Base-by-base conservation (phyloP, 2,888 invertebrate genomes). In the Salticus scenicus region DNA sequence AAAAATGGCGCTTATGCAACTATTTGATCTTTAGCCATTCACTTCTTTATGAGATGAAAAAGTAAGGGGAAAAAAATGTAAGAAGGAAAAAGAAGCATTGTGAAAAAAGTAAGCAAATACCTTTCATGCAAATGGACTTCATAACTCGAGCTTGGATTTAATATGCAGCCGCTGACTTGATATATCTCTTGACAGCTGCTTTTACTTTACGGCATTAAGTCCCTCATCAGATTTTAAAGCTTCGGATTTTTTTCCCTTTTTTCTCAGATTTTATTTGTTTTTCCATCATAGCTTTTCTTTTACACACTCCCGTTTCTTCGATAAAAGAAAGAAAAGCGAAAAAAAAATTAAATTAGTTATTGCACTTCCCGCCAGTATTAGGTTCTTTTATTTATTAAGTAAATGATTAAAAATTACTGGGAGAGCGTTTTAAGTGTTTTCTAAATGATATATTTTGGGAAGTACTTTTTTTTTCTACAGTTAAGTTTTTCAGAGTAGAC, bases 211-310 rank as follows among this genome's bases (percentile, higher is more conserved):
- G 51, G 76, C 83, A 84, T 84, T 84, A 84, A 84, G 72, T 84
- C 67, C 83, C 83, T 84, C 83, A 84, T 84, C 83, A 84, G 72
- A 67, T 84, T 84, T 84, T 84, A 84, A 84, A 84, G 83, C 72
- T 57, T 51, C 51, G 63, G 41, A 73, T 51, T 80, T 51, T 67
- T 37, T 57, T 31, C 63, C n/a, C 42, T 42, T 72, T 41, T 57
- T 37, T 30, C 47, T 33, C n/a, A 27, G 37, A 8, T 31, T 76
- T 74, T 74, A 73, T 80, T 73, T 67, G 73, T 69, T 73, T 66
- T 51, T 75, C 20, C 41, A 27, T 28, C 17, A 27, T 63, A 67
- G 67, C 57, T 41, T 75, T 70, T 82, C 63, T 74, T 67, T 67
- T 67, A 12, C 33, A 24, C n/a, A 12, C 20, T 30, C 30, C 20